Conservation (phyloP, 2,888 invertebrate species). For the Ryuthela nishihirai region DNA sequence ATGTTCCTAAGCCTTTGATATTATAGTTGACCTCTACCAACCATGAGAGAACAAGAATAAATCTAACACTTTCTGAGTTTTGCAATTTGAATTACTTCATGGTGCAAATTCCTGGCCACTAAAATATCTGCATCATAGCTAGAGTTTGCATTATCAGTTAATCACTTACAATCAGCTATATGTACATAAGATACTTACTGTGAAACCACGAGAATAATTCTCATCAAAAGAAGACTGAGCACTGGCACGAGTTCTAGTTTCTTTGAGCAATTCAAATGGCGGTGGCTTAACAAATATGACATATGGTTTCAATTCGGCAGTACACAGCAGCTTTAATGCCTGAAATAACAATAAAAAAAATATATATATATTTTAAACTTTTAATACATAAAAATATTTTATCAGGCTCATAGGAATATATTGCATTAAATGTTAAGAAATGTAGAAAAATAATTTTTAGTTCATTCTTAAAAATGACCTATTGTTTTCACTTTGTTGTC, state of each 20-base stretch:
- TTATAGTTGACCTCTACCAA: no score
- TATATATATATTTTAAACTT: not conserved
- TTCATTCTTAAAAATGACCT: no score
- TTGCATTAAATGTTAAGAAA: not conserved
- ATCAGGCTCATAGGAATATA: not conserved
- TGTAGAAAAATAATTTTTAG: no score
- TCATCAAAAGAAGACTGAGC: conserved; percentile 92
- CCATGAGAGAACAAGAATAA: no score
- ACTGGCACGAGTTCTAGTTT: conserved; percentile 79
- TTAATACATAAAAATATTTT: not conserved
- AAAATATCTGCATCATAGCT: no score
- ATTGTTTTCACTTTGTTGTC: no score
- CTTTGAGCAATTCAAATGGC: conserved; percentile 71
- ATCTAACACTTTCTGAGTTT: no score
- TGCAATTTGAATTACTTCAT: no score
- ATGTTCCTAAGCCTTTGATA: no score
- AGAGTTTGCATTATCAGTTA: no score
- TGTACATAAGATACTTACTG: conserved; percentile 59
- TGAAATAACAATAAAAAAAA: conserved; percentile 43
- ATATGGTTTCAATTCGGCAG: conserved; percentile 85
- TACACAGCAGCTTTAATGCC: conserved; percentile 88
- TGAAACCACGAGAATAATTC: conserved; percentile 81
- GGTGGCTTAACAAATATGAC: conserved; percentile 92
- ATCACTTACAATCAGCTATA: no score
- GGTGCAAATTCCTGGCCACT: no score